Evolutionary conservation across 2,888 invertebrate species (phyloP), one percentile per base, ranked within the genome.

Genomic region (Dynastes maya): DNA sequence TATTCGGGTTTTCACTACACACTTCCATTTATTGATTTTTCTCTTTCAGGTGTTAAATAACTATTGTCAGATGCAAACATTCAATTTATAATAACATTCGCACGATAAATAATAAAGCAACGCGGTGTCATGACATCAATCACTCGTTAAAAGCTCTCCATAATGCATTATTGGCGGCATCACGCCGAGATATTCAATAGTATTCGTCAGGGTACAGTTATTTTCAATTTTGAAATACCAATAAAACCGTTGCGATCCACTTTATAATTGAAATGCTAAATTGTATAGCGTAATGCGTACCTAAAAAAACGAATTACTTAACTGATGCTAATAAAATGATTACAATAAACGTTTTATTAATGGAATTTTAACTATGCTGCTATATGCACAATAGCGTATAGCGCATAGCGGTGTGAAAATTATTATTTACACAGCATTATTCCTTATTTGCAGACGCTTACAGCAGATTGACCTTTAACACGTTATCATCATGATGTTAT

Each of bases 201-300:
- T 61, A 22, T 61, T 61, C 29, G 29, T 61, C 29, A 61, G 8
- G 22, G 61, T 61, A 61, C 61, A 61, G 61, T 61, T 61, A 61
- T 61, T 29, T 61, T 29, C 29, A 27, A 61, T 61, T 61, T 29
- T 22, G 22, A 61, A 61, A 29, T 61, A 29, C 29, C 61, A 61
- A 8, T 29, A 55, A 16, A 55, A 61, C 29, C 61, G 61, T 29
- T 22, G 61, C 29, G 29, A 22, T 29, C 22, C 29, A 29, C 29
- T 61, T 22, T 61, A 22, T 8, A 22, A 61, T 61, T 9, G 11
- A 8, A 29, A 61, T 61, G 5, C 22, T 11, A 1, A 61, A 2
- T 9, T 29, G n/a, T 16, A n/a, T 55, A 5, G 2, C 8, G 40
- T 55, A 55, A 16, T 55, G 4, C n/a, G 2, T 55, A 9, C 55